Percentiles rank a stretch among this genome's conserved stretches.
phyloP scores from a whole-genome alignment of 2,888 invertebrate genomes.

The Sinopyrophorus schimmeli region DNA sequence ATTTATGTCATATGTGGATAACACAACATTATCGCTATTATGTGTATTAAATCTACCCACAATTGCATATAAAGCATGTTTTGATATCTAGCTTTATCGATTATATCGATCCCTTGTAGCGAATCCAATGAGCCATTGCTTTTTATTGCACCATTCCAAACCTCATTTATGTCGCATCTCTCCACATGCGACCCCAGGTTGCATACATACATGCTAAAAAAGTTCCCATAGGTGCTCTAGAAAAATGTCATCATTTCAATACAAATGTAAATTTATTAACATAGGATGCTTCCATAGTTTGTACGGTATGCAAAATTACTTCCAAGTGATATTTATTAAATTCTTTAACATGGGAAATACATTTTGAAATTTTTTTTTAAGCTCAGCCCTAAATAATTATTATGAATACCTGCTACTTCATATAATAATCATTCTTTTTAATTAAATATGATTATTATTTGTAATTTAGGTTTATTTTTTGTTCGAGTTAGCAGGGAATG shows the following conservation, averaged over 20 bases:
- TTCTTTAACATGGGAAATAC: too few species aligned
- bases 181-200: constrained; percentile 50
- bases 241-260: constrained; percentile 47
- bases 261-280: constrained; percentile 32
- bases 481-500: too few species aligned
- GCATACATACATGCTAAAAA: constrained; percentile 50
- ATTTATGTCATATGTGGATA: constrained; percentile 27
- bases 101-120: constrained; percentile 50
- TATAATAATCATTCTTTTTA: too few species aligned
- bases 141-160: constrained; percentile 54
- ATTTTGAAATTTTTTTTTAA: too few species aligned
- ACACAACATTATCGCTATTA: constrained; percentile 42
- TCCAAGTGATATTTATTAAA: too few species aligned
- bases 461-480: too few species aligned
- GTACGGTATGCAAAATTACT: too few species aligned
- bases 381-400: too few species aligned
- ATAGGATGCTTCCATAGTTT: too few species aligned
- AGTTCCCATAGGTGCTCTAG: constrained; percentile 48
- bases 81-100: constrained; percentile 51
- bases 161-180: constrained; percentile 51
- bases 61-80: constrained; percentile 52
- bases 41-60: constrained; percentile 50
- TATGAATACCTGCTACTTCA: too few species aligned
- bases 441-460: too few species aligned
- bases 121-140: constrained; percentile 54